Base-by-base conservation (phyloP, 2,797 vertebrate species). In the Bradypus variegatus region DNA sequence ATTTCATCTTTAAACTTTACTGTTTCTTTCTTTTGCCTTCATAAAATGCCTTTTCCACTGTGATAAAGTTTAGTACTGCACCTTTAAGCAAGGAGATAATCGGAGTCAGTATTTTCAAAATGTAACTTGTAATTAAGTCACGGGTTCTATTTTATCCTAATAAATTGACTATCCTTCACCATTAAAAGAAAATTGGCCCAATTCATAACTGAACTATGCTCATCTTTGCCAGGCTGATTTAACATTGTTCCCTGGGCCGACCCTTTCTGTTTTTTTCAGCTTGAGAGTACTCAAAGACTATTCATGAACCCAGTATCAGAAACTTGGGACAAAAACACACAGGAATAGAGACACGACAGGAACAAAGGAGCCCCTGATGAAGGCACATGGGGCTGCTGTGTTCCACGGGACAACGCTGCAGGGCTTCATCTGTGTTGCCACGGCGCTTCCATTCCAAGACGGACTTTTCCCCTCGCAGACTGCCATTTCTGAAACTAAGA, bases 311-410 rank as follows among this genome's bases (percentile, higher is more conserved):
- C 18, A 60, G 53, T 14, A 65, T 41, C 45, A 31, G 65, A 21
- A 53, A 60, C 41, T 8, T n/a, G 53, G 67, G 41, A 45, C 3
- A 16, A n/a, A 15, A 45, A 45, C 33, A 36, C 18, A 67, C 16
- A 50, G 18, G 55, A 60, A 4, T 36, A 45, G 29, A 19, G 31
- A 23, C 16, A 16, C 3, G 15, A 27, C n/a, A 25, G 0, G 0
- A 36, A 21, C 33, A 36, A 33, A 31, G 4, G 29, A 50, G 50
- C 50, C 50, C 50, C 50, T 9, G 9, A 50, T 11, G 50, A 50
- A 14, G 50, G 50, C 11, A 12, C 50, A 50, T 50, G 50, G 50
- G 14, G 50, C 50, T 12, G 50, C 5, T 11, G 14, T 11, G 50
- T 14, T 6, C 50, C 50, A 50, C 41, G 41, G 8, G 41, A 45